Evolutionary conservation across 2,113 vertebrate genomes (phyloP), one percentile per base, ranked within the genome.

Genomic region (Anoplopoma fimbria): DNA sequence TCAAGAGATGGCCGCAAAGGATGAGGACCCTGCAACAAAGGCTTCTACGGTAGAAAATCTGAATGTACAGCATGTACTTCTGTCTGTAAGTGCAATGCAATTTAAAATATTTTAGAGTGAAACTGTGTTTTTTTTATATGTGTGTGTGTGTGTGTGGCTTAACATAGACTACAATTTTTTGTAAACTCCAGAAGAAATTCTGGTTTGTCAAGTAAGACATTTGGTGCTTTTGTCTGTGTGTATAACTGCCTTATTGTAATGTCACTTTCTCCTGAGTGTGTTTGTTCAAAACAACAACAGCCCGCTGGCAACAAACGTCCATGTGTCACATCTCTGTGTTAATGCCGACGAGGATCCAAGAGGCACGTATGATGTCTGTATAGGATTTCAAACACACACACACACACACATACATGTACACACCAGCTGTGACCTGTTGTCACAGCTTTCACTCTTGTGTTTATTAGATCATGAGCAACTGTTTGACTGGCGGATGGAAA

Each of bases 371-470:
- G 64, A 86, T 6, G 62, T 65, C 17, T 33, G 77, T 74, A 71
- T 85, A 86, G 72, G 60, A 73, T 88, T 85, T 79, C 87, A 74
- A 60, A 79, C 77, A 58, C 49, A 76, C 79, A 61, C 63, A 77
- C 81, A 82, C 57, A 61, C 79, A 81, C 79, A 88, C 55, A 42
- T 14, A 88, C 55, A 42, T 23, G 45, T 9, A 75, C 42, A 58
- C 82, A 49, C 77, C 93, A 93, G 93, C 90, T 92, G 90, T 87
- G 89, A 84, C 84, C 82, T 88, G 86, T 75, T 91, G 90, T 81
- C 87, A 82, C 65, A 38, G 86, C 80, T 89, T 83, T 90, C 89
- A 74, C 82, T 88, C 72, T 81, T 68, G 77, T 64, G 82, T 93
- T 92, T 88, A 93, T 90, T 81, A 78, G 62, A 84, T 79, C 88